A percentile compares a stretch with the other conserved stretches of the same genome.
Evolutionary conservation across 1,140 invertebrate genomes (phyloP).

Genomic region (Bombus superbus): DNA sequence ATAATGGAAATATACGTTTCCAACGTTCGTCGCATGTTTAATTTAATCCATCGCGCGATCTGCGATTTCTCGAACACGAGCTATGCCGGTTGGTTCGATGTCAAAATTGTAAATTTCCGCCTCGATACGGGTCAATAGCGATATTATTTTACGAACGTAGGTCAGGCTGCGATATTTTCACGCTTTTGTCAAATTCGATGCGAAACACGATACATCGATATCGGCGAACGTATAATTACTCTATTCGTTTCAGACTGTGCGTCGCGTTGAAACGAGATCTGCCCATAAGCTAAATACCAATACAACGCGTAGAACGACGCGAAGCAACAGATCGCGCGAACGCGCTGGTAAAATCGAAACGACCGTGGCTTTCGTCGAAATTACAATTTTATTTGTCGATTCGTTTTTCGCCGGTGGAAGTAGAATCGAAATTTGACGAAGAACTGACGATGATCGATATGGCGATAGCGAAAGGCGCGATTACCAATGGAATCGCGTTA

Average conservation of each 20-base stretch:
- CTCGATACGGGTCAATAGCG: not conserved
- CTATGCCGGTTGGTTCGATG: not conserved
- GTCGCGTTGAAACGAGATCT: too few relatives aligned
- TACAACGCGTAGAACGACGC: too few relatives aligned
- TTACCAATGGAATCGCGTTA: not conserved
- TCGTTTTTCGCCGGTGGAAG: too few relatives aligned
- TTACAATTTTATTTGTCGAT: too few relatives aligned
- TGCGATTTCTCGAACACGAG: not conserved
- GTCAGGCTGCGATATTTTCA: not conserved
- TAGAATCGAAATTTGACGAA: too few relatives aligned
- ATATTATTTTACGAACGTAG: not conserved
- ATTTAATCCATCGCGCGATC: not conserved
- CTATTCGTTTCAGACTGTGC: too few relatives aligned
- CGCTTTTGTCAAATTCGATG: not conserved
- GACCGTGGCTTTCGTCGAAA: too few relatives aligned
- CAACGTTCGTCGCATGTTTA: not conserved
- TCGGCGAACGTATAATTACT: too few relatives aligned
- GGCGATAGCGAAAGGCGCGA: not conserved
- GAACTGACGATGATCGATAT: not conserved
- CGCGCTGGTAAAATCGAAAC: too few relatives aligned
- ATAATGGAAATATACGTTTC: not conserved
- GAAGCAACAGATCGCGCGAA: too few relatives aligned
- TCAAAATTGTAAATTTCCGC: not conserved
- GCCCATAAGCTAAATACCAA: too few relatives aligned
- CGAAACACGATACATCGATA: too few relatives aligned